phyloP scores from a whole-genome alignment of 2,888 invertebrate species.

The Morpho deidamia region DNA sequence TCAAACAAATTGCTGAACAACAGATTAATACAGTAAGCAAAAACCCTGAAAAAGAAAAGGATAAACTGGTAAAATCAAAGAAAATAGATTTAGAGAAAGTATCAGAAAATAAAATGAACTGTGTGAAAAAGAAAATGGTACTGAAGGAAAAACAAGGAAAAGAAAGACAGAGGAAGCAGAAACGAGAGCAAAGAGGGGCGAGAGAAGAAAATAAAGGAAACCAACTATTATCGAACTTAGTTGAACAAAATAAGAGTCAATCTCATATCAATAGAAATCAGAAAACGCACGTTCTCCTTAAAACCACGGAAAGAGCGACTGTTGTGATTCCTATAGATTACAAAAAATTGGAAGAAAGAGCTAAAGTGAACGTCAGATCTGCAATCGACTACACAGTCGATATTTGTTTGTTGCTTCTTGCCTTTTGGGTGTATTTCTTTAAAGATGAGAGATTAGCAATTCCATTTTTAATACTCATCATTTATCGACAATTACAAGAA shows the following conservation, averaged over 20 bases:
- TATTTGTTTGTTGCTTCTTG: constrained; percentile 84
- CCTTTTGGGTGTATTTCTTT: constrained; percentile 89
- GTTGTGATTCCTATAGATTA: constrained; percentile 71
- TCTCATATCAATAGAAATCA: constrained; percentile 25
- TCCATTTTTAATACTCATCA: constrained; percentile 85
- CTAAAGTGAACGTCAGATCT: constrained; percentile 83
- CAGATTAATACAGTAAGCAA: constrained; percentile 45
- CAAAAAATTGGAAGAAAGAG: constrained; percentile 78
- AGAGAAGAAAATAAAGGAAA: constrained; percentile 10
- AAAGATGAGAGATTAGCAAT: constrained; percentile 88
- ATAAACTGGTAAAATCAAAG: constrained; percentile 17
- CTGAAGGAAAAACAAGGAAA: constrained; percentile 23
- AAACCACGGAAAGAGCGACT: constrained; percentile 63
- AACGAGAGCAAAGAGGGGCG: not conserved
- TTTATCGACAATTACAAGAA: constrained; percentile 86
- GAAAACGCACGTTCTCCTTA: constrained; percentile 54
- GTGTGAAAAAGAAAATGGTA: constrained; percentile 30
- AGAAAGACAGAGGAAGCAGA: constrained; percentile 15
- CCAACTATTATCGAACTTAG: not conserved
- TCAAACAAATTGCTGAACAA: constrained; percentile 78
- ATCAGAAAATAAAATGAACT: constrained; percentile 29
- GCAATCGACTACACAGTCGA: constrained; percentile 86
- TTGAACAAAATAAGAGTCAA: constrained; percentile 24
- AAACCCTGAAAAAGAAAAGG: constrained; percentile 35
- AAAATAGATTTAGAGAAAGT: constrained; percentile 35